phyloP scores from a whole-genome alignment of 1,140 invertebrate species.

The Melitaea cinxia region DNA sequence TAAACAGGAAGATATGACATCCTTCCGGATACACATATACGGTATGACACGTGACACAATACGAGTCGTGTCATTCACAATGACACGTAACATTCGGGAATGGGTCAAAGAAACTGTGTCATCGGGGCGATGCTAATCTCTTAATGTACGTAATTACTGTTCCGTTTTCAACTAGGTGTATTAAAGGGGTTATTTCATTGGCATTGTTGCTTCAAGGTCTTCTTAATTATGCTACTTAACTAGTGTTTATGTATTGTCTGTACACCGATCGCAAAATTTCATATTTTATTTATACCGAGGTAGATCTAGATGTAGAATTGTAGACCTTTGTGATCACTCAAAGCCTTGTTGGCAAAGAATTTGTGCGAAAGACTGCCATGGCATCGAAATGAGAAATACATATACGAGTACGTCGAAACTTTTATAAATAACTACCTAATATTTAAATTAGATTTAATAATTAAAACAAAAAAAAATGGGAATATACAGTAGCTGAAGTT shows the following conservation, averaged over 20 bases:
- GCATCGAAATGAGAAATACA: too few species aligned
- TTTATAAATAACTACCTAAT: too few species aligned
- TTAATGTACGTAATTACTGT: conserved; percentile 22
- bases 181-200: conserved; percentile 1
- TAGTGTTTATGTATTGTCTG: background rate
- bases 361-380: too few species aligned
- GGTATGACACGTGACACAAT: conserved; percentile 5
- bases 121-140: conserved; percentile 26
- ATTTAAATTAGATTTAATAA: too few species aligned
- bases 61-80: conserved; percentile 31
- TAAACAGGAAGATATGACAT: conserved; percentile 49
- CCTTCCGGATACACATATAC: conserved; percentile 35
- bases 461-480: too few species aligned
- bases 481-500: too few species aligned
- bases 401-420: too few species aligned
- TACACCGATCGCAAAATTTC: too few species aligned
- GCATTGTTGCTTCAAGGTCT: background rate
- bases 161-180: conserved; percentile 1
- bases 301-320: too few species aligned
- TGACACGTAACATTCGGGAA: conserved; percentile 36
- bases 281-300: too few species aligned
- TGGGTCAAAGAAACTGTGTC: conserved; percentile 35
- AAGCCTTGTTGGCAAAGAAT: too few species aligned
- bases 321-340: too few species aligned
- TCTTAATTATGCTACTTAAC: background rate